Percentiles rank a stretch among this genome's conserved stretches.
Evolutionary conservation across 53 echinoderm and acorn worm genomes (phyloP).

Genomic region (Echinarachnius parma): DNA sequence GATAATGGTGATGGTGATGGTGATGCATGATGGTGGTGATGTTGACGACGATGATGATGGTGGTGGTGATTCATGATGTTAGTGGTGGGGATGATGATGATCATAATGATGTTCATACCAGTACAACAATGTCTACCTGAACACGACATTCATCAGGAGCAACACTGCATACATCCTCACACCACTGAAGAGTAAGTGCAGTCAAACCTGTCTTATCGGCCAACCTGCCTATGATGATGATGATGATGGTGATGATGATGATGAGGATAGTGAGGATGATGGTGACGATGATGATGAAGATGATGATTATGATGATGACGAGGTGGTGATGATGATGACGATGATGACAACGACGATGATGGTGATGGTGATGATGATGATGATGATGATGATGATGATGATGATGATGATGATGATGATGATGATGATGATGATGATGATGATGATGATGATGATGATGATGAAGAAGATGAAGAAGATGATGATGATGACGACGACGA

Average conservation of each 20-base stretch:
- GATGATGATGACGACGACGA: no score
- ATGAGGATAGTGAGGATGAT: not conserved
- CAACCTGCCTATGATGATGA: no score
- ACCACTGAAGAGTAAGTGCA: conserved; percentile 77
- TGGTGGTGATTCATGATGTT: no score
- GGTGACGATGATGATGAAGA: not conserved
- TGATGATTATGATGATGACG: no score
- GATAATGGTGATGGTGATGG: no score
- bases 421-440: not conserved
- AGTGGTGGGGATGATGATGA: no score
- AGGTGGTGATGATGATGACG: not conserved
- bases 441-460: no score
- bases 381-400: not conserved
- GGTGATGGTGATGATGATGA: conserved; percentile 5
- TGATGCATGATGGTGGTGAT: no score
- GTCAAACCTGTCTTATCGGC: no score
- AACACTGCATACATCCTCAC: conserved; percentile 62
- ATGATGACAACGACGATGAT: not conserved
- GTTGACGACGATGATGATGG: no score
- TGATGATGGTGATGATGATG: no score
- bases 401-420: not conserved
- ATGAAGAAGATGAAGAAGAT: not conserved
- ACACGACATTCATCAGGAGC: conserved; percentile 41
- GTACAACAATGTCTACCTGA: conserved; percentile 70
- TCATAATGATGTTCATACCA: no score